These are phyloP conservation scores for Coreius guichenoti DNA, from an alignment of 2,797 vertebrate genomes.

Conservation along the genomic window DNA sequence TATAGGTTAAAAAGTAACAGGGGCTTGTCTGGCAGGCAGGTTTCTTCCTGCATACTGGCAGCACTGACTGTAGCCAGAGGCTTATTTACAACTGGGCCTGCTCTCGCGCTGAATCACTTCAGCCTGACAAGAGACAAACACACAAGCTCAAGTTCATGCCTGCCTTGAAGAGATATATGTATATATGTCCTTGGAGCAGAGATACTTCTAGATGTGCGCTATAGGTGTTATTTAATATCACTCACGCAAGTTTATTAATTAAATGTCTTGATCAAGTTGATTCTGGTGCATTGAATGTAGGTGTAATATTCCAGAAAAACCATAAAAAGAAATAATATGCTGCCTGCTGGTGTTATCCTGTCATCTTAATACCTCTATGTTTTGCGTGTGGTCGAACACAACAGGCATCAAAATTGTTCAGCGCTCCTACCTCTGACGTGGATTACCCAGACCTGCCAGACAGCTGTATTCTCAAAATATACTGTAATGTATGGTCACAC, in stretches of 20 bases:
- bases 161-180: constrained; percentile 65
- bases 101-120: constrained; percentile 65
- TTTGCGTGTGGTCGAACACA: constrained; percentile 64
- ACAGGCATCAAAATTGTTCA: constrained; percentile 43
- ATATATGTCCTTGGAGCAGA: constrained; percentile 43
- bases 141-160: constrained; percentile 69
- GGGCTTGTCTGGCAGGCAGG: constrained; percentile 50
- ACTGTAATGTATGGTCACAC: constrained; percentile 46
- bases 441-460: constrained; percentile 34
- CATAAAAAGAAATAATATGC: background rate
- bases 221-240: constrained; percentile 67
- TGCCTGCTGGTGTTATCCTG: constrained; percentile 49
- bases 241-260: constrained; percentile 67
- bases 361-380: constrained; percentile 56
- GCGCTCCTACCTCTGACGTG: constrained; percentile 19
- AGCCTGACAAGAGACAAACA: constrained; percentile 62
- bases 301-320: background rate
- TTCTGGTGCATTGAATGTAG: constrained; percentile 53
- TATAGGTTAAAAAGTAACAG: constrained; percentile 59
- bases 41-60: constrained; percentile 64
- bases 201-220: constrained; percentile 60
- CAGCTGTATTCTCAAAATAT: constrained; percentile 57
- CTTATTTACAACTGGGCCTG: constrained; percentile 61
- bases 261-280: constrained; percentile 60
- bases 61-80: constrained; percentile 61